Base-by-base conservation (phyloP, 2,888 invertebrate genomes). In the Piscicola geometra region DNA sequence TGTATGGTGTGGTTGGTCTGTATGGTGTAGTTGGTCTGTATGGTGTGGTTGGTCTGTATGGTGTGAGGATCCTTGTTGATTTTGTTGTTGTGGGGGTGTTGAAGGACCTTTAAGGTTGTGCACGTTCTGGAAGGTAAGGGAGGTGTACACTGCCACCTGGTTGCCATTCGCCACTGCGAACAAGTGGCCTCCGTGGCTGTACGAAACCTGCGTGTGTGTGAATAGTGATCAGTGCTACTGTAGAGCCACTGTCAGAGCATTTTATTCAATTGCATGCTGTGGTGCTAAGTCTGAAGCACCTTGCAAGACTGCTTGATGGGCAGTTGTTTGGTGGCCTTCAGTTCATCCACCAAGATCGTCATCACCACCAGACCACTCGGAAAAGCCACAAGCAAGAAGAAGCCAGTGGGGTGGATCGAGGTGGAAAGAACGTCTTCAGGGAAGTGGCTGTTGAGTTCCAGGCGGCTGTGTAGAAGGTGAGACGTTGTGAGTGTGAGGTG, bases 131-230 rank as follows among this genome's bases (percentile, higher is more conserved):
- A 94, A 93, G 12, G 91, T 91, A 5, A 92, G 90, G 0, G 92
- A 90, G 0, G 92, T 91, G 82, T 92, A 93, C 3, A 95, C 88
- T 83, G 93, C 90, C 70, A 96, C 91, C n/a, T 91, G 88, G 84
- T 92, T 92, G 47, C 91, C 91, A 81, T 93, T 92, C 3, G 92
- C 92, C 15, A 93, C 93, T 0, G 93, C 94, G 85, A 96, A 93
- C n/a, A 92, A 84, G 81, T 94, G 93, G 0, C 95, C 96, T 80
- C 91, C 90, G 76, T 90, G 90, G 81, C 94, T 93, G 86, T 94
- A 96, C 41, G 88, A 88, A n/a, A n/a, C n/a, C n/a, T n/a, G n/a
- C n/a, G n/a, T n/a, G n/a, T n/a, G n/a, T n/a, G n/a, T 36, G 91
- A n/a, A n/a, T n/a, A n/a, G n/a, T n/a, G n/a, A n/a, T n/a, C n/a